Conservation (phyloP, 2,888 invertebrate species). For the Amblyteles armatorius region DNA sequence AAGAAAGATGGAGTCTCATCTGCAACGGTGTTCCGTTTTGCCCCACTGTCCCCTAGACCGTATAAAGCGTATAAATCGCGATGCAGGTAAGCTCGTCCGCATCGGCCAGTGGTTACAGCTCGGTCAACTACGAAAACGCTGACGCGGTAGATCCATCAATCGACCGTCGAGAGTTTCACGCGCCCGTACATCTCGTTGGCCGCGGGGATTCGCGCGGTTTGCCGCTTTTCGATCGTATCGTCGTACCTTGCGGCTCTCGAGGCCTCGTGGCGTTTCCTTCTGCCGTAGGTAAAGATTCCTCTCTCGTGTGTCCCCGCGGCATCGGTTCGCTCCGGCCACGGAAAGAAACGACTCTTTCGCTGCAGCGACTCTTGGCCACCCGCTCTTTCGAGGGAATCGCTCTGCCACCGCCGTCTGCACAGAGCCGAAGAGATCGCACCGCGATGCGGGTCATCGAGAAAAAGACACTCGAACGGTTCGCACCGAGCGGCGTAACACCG, state of each 20-base stretch:
- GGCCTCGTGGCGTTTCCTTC: constrained; percentile 44
- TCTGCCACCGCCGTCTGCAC: not conserved
- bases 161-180: constrained; percentile 41
- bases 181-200: constrained; percentile 30
- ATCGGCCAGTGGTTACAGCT: constrained; percentile 44
- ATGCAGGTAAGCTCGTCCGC: constrained; percentile 49
- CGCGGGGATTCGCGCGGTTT: constrained; percentile 24
- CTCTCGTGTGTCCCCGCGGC: constrained; percentile 30
- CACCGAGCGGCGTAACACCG: constrained; percentile 17
- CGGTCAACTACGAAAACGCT: constrained; percentile 62
- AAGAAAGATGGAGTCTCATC: not conserved
- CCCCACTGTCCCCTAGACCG: not conserved
- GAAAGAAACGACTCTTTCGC: constrained; percentile 31
- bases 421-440: constrained; percentile 31
- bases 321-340: not conserved
- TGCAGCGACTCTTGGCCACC: constrained; percentile 31
- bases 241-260: constrained; percentile 24
- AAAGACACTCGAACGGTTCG: constrained; percentile 19
- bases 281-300: not conserved
- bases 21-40: not conserved
- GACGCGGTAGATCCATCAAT: constrained; percentile 55
- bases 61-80: constrained; percentile 46
- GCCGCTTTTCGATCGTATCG: constrained; percentile 64
- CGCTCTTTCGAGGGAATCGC: constrained; percentile 51
- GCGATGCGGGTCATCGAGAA: constrained; percentile 62